These are phyloP conservation scores for Periophthalmodon schlosseri DNA, from an alignment of 2,113 vertebrate genomes.

Conservation along the genomic window DNA sequence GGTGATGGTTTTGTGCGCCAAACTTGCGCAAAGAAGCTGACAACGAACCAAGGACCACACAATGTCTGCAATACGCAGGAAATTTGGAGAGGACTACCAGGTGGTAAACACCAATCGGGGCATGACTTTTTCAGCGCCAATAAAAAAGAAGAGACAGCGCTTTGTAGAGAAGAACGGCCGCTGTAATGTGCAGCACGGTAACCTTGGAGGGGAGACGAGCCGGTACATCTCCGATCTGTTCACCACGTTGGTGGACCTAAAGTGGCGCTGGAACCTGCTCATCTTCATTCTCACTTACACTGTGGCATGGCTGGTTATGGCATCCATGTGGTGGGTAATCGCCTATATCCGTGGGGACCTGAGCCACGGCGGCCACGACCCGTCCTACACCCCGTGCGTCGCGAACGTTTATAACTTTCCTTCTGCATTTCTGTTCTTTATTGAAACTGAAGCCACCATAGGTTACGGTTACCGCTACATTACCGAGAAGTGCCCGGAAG, in stretches of 20 bases:
- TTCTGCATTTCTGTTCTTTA: slow-evolving; percentile 89
- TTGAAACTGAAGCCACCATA: slow-evolving; percentile 89
- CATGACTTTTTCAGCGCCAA: slow-evolving; percentile 72
- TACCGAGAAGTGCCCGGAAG: slow-evolving; percentile 87
- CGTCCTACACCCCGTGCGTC: slow-evolving; percentile 83
- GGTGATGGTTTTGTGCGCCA: slow-evolving; percentile 30
- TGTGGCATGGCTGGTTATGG: slow-evolving; percentile 88
- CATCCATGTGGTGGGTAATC: slow-evolving; percentile 91
- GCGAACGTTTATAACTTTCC: slow-evolving; percentile 91
- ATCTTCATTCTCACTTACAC: slow-evolving; percentile 89
- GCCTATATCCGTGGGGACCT: slow-evolving; percentile 86
- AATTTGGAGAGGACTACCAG: slow-evolving; percentile 86
- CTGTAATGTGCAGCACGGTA: slow-evolving; percentile 89
- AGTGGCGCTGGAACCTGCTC: slow-evolving; percentile 90
- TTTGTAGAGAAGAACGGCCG: slow-evolving; percentile 91
- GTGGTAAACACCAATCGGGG: slow-evolving; percentile 75
- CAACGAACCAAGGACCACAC: slow-evolving; percentile 22
- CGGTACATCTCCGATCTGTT: slow-evolving; percentile 87
- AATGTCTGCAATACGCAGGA: slow-evolving; percentile 83
- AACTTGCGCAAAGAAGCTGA: slow-evolving; percentile 55
- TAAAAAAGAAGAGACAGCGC: slow-evolving; percentile 82
- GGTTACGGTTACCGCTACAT: slow-evolving; percentile 88
- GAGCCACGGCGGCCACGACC: slow-evolving; percentile 72
- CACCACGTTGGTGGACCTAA: slow-evolving; percentile 89
- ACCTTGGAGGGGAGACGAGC: slow-evolving; percentile 86